Conservation (phyloP, 2,888 invertebrate genomes). For the Adela reaumurella region DNA sequence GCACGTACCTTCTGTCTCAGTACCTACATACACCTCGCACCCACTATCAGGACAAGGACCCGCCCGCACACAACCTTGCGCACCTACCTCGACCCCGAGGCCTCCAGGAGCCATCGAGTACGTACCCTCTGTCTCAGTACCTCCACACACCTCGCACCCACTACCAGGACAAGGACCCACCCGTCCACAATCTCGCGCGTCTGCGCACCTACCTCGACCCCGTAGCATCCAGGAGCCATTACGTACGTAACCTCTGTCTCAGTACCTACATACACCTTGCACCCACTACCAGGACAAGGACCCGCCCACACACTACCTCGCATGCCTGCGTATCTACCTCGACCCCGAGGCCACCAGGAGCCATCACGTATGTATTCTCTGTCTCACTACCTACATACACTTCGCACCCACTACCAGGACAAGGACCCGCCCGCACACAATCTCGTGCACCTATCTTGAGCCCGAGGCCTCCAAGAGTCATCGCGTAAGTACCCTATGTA, state of each 20-base stretch:
- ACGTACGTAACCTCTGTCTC: slow-evolving; percentile 61
- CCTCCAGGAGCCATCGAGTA: slow-evolving; percentile 91
- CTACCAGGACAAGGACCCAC: slow-evolving; percentile 89
- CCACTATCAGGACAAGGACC: slow-evolving; percentile 98
- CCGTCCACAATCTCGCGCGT: slow-evolving; percentile 93
- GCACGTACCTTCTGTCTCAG: slow-evolving; percentile 71
- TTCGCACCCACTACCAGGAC: too few relatives aligned
- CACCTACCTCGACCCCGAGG: slow-evolving; percentile 95
- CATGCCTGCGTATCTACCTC: slow-evolving; percentile 87
- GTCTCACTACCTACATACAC: too few relatives aligned
- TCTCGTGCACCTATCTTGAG: slow-evolving; percentile 93
- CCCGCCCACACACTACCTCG: slow-evolving; percentile 93
- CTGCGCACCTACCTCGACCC: slow-evolving; percentile 93
- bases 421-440: too few relatives aligned
- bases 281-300: slow-evolving; percentile 76
- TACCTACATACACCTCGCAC: slow-evolving; percentile 61
- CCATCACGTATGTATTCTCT: slow-evolving; percentile 72
- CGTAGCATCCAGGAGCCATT: slow-evolving; percentile 90
- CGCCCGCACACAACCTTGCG: slow-evolving; percentile 92
- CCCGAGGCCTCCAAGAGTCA: slow-evolving; percentile 94
- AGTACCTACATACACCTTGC: too few relatives aligned
- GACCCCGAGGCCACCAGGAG: slow-evolving; percentile 95
- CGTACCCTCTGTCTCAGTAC: slow-evolving; percentile 27
- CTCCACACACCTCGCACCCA: too few relatives aligned
- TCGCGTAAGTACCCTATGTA: slow-evolving; percentile 65